Evolutionary conservation across 35 echinoderm and acorn worm species (phyloP).

Genomic region (Apostichopus parvimensis): DNA sequence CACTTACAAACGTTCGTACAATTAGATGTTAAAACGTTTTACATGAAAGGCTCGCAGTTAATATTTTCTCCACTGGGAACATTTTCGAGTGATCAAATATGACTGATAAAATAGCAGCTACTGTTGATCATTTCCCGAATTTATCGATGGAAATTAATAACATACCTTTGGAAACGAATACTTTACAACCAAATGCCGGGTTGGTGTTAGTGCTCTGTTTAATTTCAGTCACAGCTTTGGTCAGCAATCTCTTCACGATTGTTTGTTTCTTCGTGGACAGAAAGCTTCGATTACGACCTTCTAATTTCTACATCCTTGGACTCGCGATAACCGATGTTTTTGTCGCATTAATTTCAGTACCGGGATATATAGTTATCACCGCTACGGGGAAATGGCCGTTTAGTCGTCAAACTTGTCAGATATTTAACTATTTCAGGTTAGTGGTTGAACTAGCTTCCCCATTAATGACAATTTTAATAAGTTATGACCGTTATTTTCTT

Average conservation of each 20-base stretch:
- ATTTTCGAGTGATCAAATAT: too few relatives aligned
- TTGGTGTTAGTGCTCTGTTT: neutral
- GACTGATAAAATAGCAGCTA: neutral
- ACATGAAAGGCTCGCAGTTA: too few relatives aligned
- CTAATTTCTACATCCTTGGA: slow-evolving; percentile 28
- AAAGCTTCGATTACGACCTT: neutral
- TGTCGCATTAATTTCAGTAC: neutral
- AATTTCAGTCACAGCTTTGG: neutral
- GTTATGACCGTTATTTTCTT: slow-evolving; percentile 11
- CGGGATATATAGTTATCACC: neutral
- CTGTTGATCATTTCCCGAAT: neutral
- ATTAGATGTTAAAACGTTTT: too few relatives aligned
- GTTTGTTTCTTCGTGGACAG: neutral
- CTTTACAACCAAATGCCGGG: neutral
- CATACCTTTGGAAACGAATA: neutral
- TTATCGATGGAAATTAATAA: neutral
- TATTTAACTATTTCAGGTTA: neutral
- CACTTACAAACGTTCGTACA: too few relatives aligned
- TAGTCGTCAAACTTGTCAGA: neutral
- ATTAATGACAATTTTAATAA: slow-evolving; percentile 15
- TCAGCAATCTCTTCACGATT: neutral
- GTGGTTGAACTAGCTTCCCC: slow-evolving; percentile 14
- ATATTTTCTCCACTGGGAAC: too few relatives aligned
- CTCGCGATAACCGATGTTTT: neutral
- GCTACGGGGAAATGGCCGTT: slow-evolving; percentile 5